Evolutionary conservation across 2,888 invertebrate species (phyloP).

Genomic region (Tanytarsus gracilentus): DNA sequence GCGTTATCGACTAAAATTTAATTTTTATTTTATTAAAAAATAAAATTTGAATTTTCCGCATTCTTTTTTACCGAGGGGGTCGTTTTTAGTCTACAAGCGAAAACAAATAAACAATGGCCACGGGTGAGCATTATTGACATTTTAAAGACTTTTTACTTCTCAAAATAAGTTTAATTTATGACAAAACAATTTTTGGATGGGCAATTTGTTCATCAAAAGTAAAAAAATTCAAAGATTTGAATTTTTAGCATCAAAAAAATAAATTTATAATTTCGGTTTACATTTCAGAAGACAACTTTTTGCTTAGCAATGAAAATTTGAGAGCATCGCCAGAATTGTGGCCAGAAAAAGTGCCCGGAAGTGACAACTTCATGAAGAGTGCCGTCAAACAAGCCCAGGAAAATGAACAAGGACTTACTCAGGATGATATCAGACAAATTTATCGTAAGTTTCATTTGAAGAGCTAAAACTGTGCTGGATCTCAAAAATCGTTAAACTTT

Average conservation of each 20-base stretch:
- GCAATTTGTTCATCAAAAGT: no score
- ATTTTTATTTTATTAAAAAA: no score
- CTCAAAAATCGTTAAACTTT: constrained; percentile 34
- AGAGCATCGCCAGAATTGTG: constrained; percentile 92
- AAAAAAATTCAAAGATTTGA: not conserved
- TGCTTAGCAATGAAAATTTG: constrained; percentile 70
- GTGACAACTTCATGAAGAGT: constrained; percentile 36
- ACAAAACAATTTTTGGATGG: no score
- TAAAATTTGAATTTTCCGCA: no score
- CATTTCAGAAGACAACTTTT: constrained; percentile 20
- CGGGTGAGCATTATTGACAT: no score
- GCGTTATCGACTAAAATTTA: no score
- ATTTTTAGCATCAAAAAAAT: not conserved
- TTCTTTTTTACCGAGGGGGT: no score
- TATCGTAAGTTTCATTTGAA: constrained; percentile 56
- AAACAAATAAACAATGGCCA: no score
- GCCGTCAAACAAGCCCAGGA: not conserved
- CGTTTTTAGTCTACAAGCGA: no score
- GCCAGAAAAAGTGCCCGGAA: constrained; percentile 80
- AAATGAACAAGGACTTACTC: constrained; percentile 49
- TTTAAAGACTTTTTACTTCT: no score
- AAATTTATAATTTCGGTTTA: no score
- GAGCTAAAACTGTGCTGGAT: not conserved
- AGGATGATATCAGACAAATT: constrained; percentile 64
- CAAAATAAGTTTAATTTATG: no score